Conservation (phyloP, 2,888 invertebrate species). For the Drosophila macrospina region DNA sequence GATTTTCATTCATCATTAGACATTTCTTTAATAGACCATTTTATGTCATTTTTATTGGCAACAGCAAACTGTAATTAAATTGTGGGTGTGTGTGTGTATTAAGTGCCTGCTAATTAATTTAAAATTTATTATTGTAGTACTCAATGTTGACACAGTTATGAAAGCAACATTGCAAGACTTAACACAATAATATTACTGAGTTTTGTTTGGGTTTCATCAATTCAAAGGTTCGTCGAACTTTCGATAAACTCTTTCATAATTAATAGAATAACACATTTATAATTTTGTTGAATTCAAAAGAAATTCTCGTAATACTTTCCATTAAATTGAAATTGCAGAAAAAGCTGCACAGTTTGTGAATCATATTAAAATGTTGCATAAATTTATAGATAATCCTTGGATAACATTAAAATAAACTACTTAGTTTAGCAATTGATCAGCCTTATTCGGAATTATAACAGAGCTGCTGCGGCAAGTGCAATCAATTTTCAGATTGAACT, state of each 20-base stretch:
- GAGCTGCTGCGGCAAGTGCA: slow-evolving; percentile 15
- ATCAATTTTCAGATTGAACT: slow-evolving; percentile 41
- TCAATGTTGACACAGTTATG: slow-evolving; percentile 1
- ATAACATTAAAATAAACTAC: not conserved
- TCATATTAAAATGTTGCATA: not conserved
- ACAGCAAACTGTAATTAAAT: slow-evolving; percentile 9
- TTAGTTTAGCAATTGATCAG: slow-evolving; percentile 10
- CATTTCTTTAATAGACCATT: slow-evolving; percentile 17
- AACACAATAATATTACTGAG: no score
- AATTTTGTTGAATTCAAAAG: no score
- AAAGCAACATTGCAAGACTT: not conserved
- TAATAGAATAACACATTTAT: no score
- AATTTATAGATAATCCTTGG: slow-evolving; percentile 8
- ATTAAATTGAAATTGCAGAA: not conserved
- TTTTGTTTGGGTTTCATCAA: no score
- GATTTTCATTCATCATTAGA: slow-evolving; percentile 19
- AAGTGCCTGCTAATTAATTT: slow-evolving; percentile 65
- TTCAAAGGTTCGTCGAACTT: no score
- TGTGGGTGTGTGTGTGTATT: slow-evolving; percentile 11
- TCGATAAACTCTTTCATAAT: no score
- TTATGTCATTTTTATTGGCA: slow-evolving; percentile 16
- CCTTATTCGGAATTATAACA: slow-evolving; percentile 7
- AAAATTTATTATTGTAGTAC: slow-evolving; percentile 37
- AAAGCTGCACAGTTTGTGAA: not conserved
- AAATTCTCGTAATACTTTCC: not conserved